These are phyloP conservation scores for Criorhina ranunculi DNA, from an alignment of 2,888 invertebrate species.

Conservation along the genomic window DNA sequence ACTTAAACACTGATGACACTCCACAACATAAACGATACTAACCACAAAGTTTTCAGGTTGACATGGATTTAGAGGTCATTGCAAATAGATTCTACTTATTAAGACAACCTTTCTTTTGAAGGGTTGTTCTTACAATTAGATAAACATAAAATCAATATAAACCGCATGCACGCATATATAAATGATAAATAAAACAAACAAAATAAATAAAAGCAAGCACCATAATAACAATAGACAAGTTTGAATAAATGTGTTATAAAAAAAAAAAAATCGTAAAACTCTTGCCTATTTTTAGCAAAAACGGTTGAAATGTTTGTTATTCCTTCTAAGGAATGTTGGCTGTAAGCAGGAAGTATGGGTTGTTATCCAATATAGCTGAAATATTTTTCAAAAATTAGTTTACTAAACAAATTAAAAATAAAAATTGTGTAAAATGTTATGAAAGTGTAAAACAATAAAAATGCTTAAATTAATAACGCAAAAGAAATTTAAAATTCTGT, in stretches of 20 bases:
- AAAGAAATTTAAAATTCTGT: not conserved
- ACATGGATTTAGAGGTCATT: conserved; percentile 56
- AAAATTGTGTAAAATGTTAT: conserved; percentile 24
- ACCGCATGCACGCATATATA: conserved; percentile 31
- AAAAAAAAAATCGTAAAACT: conserved; percentile 31
- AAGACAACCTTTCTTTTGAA: conserved; percentile 6
- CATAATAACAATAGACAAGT: conserved; percentile 22
- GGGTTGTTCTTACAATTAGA: conserved; percentile 63
- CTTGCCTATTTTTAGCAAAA: conserved; percentile 66
- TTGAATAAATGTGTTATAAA: conserved; percentile 9
- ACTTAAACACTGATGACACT: conserved; percentile 33
- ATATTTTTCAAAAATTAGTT: conserved; percentile 48
- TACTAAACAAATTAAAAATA: not conserved
- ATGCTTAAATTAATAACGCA: not conserved
- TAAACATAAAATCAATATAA: conserved; percentile 65
- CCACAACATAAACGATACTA: conserved; percentile 44
- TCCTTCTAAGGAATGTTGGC: conserved; percentile 53
- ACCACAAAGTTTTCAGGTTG: conserved; percentile 35
- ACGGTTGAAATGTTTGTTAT: conserved; percentile 45
- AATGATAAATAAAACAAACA: conserved; percentile 1
- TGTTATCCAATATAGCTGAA: conserved; percentile 64
- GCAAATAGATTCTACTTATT: conserved; percentile 50
- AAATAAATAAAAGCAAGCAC: conserved; percentile 18
- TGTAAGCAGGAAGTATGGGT: conserved; percentile 36
- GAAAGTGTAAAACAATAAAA: not conserved